These are phyloP conservation scores for Thelaira solivaga DNA, from an alignment of 2,888 invertebrate genomes.

Conservation along the genomic window DNA sequence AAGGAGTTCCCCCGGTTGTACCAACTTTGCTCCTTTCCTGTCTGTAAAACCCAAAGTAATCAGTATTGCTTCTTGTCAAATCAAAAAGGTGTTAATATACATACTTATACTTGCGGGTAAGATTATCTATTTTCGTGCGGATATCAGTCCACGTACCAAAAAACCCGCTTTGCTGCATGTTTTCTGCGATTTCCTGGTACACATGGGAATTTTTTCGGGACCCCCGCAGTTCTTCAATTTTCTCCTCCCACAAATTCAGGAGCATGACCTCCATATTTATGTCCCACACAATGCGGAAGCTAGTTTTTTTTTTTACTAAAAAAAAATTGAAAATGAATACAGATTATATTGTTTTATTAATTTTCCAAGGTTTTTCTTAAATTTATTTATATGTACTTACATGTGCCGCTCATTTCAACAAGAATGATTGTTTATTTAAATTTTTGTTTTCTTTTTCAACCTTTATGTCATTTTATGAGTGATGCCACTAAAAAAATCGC, in stretches of 20 bases:
- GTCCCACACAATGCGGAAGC: not conserved
- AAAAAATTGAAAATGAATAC: not conserved
- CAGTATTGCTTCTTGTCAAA: not conserved
- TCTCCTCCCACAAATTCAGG: slow-evolving; percentile 6
- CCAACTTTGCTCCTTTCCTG: not conserved
- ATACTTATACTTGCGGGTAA: not conserved
- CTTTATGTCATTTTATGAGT: not conserved
- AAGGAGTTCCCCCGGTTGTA: not conserved
- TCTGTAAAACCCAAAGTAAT: too few species aligned
- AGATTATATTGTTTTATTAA: not conserved
- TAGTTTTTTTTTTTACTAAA: not conserved
- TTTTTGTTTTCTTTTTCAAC: too few species aligned
- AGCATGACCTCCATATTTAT: not conserved
- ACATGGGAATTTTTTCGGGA: not conserved
- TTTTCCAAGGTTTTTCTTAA: too few species aligned
- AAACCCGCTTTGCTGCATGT: not conserved
- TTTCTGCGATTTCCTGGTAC: not conserved
- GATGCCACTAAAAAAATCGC: not conserved
- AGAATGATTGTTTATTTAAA: too few species aligned
- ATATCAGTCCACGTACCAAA: not conserved
- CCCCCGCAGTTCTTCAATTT: not conserved
- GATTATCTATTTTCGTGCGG: not conserved
- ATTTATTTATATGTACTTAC: too few species aligned
- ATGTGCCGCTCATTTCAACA: too few species aligned
- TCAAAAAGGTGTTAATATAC: not conserved